A percentile compares a stretch with the other conserved stretches of the same genome.
phyloP scores from a whole-genome alignment of 2,113 vertebrate genomes.

The Castor canadensis region DNA sequence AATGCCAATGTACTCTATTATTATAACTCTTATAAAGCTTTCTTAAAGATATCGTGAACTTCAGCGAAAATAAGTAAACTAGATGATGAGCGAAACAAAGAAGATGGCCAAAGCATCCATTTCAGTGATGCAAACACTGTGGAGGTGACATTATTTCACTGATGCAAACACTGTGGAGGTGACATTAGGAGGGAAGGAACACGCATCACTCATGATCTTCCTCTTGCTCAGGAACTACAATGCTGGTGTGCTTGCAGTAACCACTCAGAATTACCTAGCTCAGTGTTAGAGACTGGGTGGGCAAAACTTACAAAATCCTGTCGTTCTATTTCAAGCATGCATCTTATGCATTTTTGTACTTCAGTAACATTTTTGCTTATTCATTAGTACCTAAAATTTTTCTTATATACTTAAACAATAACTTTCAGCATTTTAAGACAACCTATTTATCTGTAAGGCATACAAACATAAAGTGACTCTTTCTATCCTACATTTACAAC shows the following conservation, averaged over 20 bases:
- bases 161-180: background rate
- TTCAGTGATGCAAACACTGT: background rate
- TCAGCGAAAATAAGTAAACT: background rate
- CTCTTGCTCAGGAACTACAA: background rate
- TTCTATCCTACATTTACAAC: background rate
- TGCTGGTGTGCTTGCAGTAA: background rate
- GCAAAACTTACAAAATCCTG: background rate
- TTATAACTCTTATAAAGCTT: background rate
- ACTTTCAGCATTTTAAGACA: background rate
- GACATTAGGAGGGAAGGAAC: background rate
- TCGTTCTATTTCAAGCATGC: background rate
- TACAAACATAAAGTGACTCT: background rate
- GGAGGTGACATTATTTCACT: background rate
- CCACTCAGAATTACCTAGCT: background rate
- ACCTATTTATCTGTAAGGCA: background rate
- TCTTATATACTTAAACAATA: background rate
- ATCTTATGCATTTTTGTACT: background rate
- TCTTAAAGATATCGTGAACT: background rate
- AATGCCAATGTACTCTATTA: background rate
- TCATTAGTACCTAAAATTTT: background rate
- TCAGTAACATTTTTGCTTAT: background rate
- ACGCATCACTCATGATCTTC: rapidly evolving
- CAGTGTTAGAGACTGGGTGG: background rate
- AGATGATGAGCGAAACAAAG: background rate
- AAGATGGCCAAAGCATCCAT: background rate